Conservation (phyloP, 2,113 vertebrate species). For the Nothoprocta pentlandii region DNA sequence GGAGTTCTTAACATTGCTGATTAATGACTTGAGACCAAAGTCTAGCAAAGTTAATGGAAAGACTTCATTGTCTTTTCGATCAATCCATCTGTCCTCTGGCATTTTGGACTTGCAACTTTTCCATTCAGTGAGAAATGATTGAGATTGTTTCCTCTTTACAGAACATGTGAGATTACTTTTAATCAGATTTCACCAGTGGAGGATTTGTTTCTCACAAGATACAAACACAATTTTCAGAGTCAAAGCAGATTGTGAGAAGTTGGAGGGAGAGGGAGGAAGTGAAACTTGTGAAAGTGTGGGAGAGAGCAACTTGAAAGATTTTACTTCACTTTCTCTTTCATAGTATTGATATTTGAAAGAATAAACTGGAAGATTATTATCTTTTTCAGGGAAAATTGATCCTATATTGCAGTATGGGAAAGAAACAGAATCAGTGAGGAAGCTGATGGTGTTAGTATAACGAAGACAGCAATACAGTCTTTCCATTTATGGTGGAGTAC, state of each 20-base stretch:
- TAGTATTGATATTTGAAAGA: background rate
- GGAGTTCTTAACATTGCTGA: background rate
- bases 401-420: background rate
- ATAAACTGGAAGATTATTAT: background rate
- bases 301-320: background rate
- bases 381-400: background rate
- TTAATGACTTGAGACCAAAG: background rate
- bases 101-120: background rate
- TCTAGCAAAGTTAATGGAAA: slow-evolving; percentile 22
- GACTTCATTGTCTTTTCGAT: background rate
- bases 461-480: background rate
- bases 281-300: background rate
- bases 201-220: background rate
- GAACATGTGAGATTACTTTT: background rate
- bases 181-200: background rate
- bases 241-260: background rate
- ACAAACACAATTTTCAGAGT: background rate
- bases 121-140: background rate
- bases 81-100: background rate
- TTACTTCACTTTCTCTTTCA: background rate
- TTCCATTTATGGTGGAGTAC: background rate
- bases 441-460: background rate
- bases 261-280: background rate
- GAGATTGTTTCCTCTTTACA: background rate
- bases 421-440: background rate